Evolutionary conservation across 1,140 invertebrate genomes (phyloP).

Genomic region (Mycetomoellerius zeteki): DNA sequence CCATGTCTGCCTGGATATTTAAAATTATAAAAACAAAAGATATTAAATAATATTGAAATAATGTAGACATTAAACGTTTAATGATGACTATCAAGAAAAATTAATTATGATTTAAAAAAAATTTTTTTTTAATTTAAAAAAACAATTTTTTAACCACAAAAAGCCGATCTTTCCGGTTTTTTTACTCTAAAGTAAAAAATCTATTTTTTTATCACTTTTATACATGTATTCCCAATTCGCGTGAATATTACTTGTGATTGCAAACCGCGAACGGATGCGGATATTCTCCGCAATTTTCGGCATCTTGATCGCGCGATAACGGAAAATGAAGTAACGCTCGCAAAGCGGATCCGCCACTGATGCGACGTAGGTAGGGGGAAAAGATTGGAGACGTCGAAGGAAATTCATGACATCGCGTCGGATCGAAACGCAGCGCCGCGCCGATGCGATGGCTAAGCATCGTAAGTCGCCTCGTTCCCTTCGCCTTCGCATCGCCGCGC

Average conservation of each 20-base stretch:
- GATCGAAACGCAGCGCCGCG: slow-evolving; percentile 68
- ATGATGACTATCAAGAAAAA: no score
- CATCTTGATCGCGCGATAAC: slow-evolving; percentile 1
- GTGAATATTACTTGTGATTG: neutral
- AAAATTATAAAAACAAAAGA: no score
- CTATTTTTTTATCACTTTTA: no score
- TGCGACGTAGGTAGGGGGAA: slow-evolving; percentile 39
- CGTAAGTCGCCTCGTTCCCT: slow-evolving; percentile 71
- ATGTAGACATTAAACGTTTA: no score
- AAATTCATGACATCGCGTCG: slow-evolving; percentile 76
- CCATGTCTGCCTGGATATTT: no score
- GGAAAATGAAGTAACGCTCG: slow-evolving; percentile 39
- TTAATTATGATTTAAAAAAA: no score
- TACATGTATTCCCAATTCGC: neutral
- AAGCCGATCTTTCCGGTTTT: no score
- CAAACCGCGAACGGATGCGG: neutral
- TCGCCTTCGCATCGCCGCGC: slow-evolving; percentile 65
- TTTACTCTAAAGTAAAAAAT: no score
- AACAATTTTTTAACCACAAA: no score
- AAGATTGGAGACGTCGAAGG: slow-evolving; percentile 64
- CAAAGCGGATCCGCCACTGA: slow-evolving; percentile 48
- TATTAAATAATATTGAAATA: no score
- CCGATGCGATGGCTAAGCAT: slow-evolving; percentile 73
- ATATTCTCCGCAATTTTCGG: slow-evolving; percentile 3
- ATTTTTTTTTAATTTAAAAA: no score